Percentiles rank a stretch among this genome's conserved stretches.
Evolutionary conservation across 2,797 vertebrate species (phyloP).

Genomic region (Loris lydekkerianus): DNA sequence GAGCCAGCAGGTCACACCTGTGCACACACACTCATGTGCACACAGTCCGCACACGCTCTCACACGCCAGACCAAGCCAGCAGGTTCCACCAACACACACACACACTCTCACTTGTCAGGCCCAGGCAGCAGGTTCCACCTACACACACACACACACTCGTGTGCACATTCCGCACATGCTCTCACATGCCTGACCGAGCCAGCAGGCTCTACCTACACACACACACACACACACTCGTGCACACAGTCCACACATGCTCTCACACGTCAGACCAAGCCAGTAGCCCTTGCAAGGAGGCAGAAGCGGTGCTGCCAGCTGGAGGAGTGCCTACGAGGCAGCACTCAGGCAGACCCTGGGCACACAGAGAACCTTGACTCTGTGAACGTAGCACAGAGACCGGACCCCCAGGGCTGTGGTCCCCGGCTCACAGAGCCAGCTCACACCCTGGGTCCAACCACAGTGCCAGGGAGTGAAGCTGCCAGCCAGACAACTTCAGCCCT

Average conservation of each 20-base stretch:
- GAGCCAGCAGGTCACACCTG: too few relatives aligned
- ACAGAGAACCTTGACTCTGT: neutral
- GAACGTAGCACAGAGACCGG: neutral
- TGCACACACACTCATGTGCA: too few relatives aligned
- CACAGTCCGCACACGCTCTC: too few relatives aligned
- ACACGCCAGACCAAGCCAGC: too few relatives aligned
- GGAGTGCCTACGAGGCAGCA: neutral
- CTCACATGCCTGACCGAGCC: too few relatives aligned
- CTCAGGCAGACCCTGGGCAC: neutral
- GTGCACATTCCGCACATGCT: too few relatives aligned
- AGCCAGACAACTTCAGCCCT: neutral
- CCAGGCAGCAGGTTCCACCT: neutral
- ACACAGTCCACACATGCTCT: neutral
- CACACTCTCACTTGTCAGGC: too few relatives aligned
- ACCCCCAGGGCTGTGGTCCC: neutral
- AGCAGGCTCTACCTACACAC: neutral
- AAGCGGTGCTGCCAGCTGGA: neutral
- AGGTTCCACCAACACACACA: neutral
- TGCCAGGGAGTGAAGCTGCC: neutral
- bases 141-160: neutral
- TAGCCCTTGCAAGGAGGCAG: neutral
- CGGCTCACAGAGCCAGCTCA: neutral
- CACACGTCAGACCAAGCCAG: neutral
- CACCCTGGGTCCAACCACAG: neutral
- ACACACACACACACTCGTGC: too few relatives aligned